These are phyloP conservation scores for Zapus hudsonius DNA, from an alignment of 2,113 vertebrate species.

Conservation along the genomic window DNA sequence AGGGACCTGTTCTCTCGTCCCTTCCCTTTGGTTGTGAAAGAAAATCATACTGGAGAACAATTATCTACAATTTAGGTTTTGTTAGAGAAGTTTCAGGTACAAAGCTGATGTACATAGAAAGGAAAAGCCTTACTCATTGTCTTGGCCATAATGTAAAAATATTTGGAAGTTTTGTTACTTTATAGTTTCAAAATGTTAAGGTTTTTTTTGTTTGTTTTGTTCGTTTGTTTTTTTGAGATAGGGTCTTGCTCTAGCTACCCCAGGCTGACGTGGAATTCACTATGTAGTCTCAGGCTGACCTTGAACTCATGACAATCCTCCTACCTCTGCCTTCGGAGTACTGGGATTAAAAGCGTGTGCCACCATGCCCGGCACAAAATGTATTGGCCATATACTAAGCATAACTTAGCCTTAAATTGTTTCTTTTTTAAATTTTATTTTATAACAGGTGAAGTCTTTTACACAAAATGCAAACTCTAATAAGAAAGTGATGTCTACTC, in stretches of 20 bases:
- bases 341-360: no score
- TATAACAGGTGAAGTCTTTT: no score
- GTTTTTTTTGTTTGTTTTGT: no score
- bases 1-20: neutral
- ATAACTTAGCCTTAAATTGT: slow-evolving; percentile 26
- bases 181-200: slow-evolving; percentile 47
- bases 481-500: neutral
- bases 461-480: slow-evolving; percentile 5
- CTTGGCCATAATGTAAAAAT: neutral
- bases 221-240: no score
- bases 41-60: neutral
- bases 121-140: neutral
- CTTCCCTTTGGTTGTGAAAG: slow-evolving; percentile 12
- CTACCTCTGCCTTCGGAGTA: no score
- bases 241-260: no score
- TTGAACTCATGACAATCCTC: no score
- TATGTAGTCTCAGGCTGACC: no score
- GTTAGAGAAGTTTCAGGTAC: neutral
- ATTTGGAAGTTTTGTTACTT: slow-evolving; percentile 37
- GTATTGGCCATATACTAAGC: slow-evolving; percentile 23
- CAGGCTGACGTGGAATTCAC: no score
- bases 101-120: neutral
- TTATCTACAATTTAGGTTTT: neutral
- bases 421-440: no score
- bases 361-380: no score